These are phyloP conservation scores for Australoheros scitulus DNA, from an alignment of 2,113 vertebrate genomes.

Conservation along the genomic window DNA sequence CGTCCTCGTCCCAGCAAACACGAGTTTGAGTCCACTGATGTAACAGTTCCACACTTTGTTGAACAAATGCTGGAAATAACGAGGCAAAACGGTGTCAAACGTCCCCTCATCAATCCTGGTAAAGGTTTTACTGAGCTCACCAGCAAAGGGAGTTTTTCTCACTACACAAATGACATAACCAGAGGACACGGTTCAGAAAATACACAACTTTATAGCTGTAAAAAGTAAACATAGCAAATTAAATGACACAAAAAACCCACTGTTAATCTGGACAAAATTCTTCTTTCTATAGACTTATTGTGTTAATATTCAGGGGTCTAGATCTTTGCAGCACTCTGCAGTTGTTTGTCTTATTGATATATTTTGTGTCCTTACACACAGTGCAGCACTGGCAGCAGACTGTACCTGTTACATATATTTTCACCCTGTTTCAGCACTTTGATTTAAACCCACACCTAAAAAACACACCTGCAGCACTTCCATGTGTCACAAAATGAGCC, in stretches of 20 bases:
- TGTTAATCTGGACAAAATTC: not conserved
- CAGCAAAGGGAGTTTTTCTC: not conserved
- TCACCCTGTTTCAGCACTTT: no score
- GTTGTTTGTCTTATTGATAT: not conserved
- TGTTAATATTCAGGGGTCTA: not conserved
- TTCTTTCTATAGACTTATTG: not conserved
- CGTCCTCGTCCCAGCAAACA: not conserved
- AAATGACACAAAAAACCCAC: not conserved
- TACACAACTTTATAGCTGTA: accelerated
- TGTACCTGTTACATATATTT: no score
- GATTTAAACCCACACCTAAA: no score
- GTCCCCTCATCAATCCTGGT: not conserved
- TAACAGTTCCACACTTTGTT: not conserved
- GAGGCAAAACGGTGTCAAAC: not conserved
- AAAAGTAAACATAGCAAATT: accelerated
- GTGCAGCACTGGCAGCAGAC: no score
- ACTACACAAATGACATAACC: not conserved
- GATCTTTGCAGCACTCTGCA: not conserved
- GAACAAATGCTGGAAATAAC: not conserved
- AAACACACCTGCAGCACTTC: no score
- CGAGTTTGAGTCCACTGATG: not conserved
- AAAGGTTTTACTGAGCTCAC: not conserved
- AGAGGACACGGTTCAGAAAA: not conserved
- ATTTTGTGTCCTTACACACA: not conserved
- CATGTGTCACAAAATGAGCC: not conserved